These are phyloP conservation scores for Baryphthengus martii DNA, from an alignment of 2,113 vertebrate species.

Conservation along the genomic window DNA sequence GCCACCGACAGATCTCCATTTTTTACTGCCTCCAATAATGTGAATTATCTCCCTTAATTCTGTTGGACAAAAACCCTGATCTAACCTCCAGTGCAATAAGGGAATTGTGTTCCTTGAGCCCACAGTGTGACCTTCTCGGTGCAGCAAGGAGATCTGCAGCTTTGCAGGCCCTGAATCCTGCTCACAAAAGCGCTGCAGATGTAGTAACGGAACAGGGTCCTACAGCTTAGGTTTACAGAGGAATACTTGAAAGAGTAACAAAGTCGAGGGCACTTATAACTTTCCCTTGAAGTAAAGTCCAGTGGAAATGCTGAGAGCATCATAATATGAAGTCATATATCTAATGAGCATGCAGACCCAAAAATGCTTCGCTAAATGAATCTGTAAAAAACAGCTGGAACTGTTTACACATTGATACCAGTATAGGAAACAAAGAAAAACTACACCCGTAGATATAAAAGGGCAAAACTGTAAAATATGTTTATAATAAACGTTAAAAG, in stretches of 20 bases:
- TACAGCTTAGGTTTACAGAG: neutral
- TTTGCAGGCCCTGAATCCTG: neutral
- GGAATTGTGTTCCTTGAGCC: neutral
- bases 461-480: neutral
- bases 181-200: neutral
- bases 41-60: neutral
- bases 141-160: neutral
- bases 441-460: too few relatives aligned
- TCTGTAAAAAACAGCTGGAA: neutral
- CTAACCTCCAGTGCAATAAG: neutral
- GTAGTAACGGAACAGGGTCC: fast-evolving
- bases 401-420: neutral
- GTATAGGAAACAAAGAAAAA: neutral
- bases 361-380: neutral
- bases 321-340: fast-evolving
- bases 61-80: neutral
- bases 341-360: neutral
- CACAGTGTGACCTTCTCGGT: fast-evolving
- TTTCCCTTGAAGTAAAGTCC: neutral
- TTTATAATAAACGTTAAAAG: neutral
- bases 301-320: neutral
- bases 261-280: neutral
- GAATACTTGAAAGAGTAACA: neutral
- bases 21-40: neutral
- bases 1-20: neutral